Base-by-base conservation (phyloP, 92 coral and sea anemone genomes). In the Micromussa lordhowensis region DNA sequence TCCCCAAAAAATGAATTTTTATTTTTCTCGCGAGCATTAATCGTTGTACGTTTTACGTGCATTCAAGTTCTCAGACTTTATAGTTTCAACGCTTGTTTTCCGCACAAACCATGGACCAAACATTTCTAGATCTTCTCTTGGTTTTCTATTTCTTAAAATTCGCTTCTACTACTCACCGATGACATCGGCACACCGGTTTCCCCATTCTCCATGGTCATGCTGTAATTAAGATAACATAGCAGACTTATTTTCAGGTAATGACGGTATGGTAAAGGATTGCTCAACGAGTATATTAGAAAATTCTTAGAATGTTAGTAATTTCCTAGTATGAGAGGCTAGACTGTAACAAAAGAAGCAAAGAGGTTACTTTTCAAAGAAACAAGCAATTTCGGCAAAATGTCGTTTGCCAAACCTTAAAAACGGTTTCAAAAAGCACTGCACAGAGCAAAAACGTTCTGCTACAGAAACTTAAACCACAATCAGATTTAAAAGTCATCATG, bases 141-240 rank as follows among this genome's bases (percentile, higher is more conserved):
- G 1, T 34, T 21, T 13, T 13, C 19, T 35, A 10, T 34, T 26
- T 16, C 78, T 5, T 11, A 26, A 12, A n/a, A 66, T 18, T 63
- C 10, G 14, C 82, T 72, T 14, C 58, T 32, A 73, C 38, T 76
- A 85, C 88, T 77, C 51, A 86, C 89, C 76, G 89, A 77, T 40
- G 89, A 86, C 75, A 86, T 86, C 19, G 76, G 4, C 32, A 77
- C 51, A 18, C 40, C 24, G 10, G 74, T 24, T 18, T 86, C 89
- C 29, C 89, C 89, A 22, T 86, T 86, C 77, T 76, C 89, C 34
- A 64, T 17, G 11, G 66, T 48, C 61, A 34, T 77, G 19, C 89
- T 86, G 64, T 16, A 86, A 76, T 17, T 61, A 63, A 44, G 30
- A 86, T 19, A 22, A 86, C 31, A 54, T 49, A 77, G 18, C 11